phyloP scores from a whole-genome alignment of 1,140 invertebrate genomes.

The Drosophila truncata region DNA sequence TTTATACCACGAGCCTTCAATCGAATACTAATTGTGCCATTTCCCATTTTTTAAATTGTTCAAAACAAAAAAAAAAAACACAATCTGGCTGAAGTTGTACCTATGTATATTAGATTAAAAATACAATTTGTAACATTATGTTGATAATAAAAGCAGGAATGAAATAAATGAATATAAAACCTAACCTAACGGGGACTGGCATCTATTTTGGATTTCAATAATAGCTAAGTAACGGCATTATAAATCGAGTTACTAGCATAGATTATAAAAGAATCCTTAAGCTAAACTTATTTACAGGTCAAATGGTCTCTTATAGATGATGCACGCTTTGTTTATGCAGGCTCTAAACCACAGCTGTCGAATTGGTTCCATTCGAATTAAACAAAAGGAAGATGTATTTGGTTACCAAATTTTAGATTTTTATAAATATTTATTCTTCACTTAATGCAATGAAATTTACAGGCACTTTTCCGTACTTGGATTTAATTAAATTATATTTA shows the following conservation, averaged over 20 bases:
- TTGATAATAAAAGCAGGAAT: constrained; percentile 46
- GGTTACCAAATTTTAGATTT: constrained; percentile 82
- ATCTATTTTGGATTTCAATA: neutral
- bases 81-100: constrained; percentile 55
- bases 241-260: neutral
- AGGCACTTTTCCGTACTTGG: constrained; percentile 71
- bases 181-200: neutral
- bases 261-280: too few relatives aligned
- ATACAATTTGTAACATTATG: constrained; percentile 49
- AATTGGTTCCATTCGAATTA: neutral
- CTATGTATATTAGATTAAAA: constrained; percentile 43
- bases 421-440: constrained; percentile 79
- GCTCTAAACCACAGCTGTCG: too few relatives aligned
- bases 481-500: constrained; percentile 58
- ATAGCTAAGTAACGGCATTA: neutral
- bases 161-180: constrained; percentile 37
- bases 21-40: constrained; percentile 55
- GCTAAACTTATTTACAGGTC: neutral
- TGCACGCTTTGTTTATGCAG: neutral
- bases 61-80: constrained; percentile 40
- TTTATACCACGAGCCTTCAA: constrained; percentile 46
- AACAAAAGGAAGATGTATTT: constrained; percentile 68
- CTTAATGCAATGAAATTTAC: constrained; percentile 81
- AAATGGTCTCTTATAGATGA: neutral
- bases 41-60: constrained; percentile 50